Percentiles rank a stretch among this genome's conserved stretches.
These are phyloP conservation scores for Patella caerulea DNA, from an alignment of 2,888 invertebrate species.

Conservation along the genomic window DNA sequence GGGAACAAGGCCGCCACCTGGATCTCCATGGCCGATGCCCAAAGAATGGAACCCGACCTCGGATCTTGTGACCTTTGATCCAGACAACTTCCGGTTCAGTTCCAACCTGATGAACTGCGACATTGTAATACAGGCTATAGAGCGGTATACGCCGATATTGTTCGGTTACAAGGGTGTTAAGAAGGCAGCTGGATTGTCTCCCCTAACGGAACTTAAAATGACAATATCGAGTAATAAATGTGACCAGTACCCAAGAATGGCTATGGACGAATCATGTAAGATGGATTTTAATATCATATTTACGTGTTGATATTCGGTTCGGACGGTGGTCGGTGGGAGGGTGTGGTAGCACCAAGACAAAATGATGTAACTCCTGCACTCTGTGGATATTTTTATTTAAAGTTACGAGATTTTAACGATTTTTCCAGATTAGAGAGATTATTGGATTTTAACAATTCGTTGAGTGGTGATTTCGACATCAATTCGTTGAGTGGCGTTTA, in stretches of 20 bases:
- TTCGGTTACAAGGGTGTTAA: slow-evolving; percentile 15
- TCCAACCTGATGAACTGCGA: slow-evolving; percentile 53
- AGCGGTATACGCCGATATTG: slow-evolving; percentile 49
- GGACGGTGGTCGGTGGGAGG: too few species aligned
- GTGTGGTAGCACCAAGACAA: too few species aligned
- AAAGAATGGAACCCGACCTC: slow-evolving; percentile 40
- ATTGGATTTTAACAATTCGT: too few species aligned
- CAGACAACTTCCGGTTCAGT: slow-evolving; percentile 43
- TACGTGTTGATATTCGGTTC: too few species aligned
- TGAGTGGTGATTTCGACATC: too few species aligned
- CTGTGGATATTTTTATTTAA: too few species aligned
- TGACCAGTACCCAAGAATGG: slow-evolving; percentile 34
- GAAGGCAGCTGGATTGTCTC: background rate
- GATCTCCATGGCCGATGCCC: slow-evolving; percentile 67
- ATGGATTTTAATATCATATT: background rate
- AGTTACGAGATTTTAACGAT: too few species aligned
- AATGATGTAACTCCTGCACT: too few species aligned
- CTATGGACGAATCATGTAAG: slow-evolving; percentile 50
- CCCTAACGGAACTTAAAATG: slow-evolving; percentile 22
- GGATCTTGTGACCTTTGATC: slow-evolving; percentile 42
- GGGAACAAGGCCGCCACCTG: slow-evolving; percentile 59
- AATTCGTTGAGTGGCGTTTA: too few species aligned
- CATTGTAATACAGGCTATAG: slow-evolving; percentile 58
- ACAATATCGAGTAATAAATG: slow-evolving; percentile 25
- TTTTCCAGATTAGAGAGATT: too few species aligned